A percentile compares a stretch with the other conserved stretches of the same genome.
These are phyloP conservation scores for Trogon surrucura DNA, from an alignment of 2,113 vertebrate genomes.

Conservation along the genomic window DNA sequence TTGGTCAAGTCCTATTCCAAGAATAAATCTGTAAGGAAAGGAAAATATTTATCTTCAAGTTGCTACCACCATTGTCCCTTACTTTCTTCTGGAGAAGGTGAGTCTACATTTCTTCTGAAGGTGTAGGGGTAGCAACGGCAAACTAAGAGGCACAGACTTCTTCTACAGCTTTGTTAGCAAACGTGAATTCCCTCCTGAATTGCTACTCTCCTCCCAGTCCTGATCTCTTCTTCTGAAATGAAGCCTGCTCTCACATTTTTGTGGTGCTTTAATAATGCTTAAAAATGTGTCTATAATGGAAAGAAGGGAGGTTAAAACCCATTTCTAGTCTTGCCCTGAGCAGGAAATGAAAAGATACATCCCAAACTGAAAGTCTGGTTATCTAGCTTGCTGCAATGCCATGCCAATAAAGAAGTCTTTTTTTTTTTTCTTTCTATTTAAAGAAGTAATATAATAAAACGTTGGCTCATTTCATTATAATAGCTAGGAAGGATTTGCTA, in stretches of 20 bases:
- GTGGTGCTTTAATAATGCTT: neutral
- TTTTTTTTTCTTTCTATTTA: conserved; percentile 42
- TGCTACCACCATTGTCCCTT: neutral
- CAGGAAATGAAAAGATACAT: conserved; percentile 36
- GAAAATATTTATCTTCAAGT: neutral
- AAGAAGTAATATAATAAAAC: conserved; percentile 68
- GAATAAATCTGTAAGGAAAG: neutral
- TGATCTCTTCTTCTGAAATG: neutral
- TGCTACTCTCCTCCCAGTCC: neutral
- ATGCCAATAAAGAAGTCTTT: conserved; percentile 38
- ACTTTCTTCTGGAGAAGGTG: neutral
- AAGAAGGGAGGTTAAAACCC: neutral
- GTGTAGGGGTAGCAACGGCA: neutral
- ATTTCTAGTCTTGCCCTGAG: conserved; percentile 2
- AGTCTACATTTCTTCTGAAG: neutral
- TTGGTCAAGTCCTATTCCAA: neutral
- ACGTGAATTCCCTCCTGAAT: neutral
- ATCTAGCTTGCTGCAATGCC: conserved; percentile 3
- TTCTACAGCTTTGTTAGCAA: neutral
- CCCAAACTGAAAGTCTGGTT: conserved; percentile 26
- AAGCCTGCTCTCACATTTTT: neutral
- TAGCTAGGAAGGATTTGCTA: conserved; percentile 66
- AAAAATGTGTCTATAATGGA: neutral
- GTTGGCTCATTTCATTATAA: conserved; percentile 65
- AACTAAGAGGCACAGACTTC: neutral